phyloP scores from a whole-genome alignment of 1,140 invertebrate genomes.

The Drosophila rhopaloa region DNA sequence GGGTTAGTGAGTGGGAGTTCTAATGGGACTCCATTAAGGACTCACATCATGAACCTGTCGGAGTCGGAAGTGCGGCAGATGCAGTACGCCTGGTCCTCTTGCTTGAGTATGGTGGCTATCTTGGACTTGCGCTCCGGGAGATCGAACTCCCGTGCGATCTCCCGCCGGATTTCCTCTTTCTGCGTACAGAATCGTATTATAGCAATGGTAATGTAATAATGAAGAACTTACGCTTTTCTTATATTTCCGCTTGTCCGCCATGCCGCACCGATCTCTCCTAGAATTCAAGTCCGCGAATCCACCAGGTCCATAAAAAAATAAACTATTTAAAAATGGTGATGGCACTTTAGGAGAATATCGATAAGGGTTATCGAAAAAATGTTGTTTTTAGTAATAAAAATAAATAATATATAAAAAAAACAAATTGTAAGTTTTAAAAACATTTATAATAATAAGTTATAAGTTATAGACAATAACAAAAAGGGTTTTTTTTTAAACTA shows the following conservation, averaged over 20 bases:
- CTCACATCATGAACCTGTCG: constrained; percentile 97
- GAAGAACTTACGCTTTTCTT: constrained; percentile 67
- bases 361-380: not conserved
- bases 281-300: not conserved
- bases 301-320: not conserved
- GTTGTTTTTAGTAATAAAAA: too few relatives aligned
- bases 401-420: too few relatives aligned
- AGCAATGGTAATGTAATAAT: not conserved
- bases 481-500: too few relatives aligned
- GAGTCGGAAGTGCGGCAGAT: constrained; percentile 97
- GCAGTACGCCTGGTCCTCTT: constrained; percentile 96
- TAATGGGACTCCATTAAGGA: too few relatives aligned
- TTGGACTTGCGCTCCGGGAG: constrained; percentile 96
- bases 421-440: too few relatives aligned
- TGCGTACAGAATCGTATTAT: constrained; percentile 71
- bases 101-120: constrained; percentile 94
- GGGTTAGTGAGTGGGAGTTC: too few relatives aligned
- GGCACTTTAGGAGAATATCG: not conserved
- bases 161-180: constrained; percentile 95
- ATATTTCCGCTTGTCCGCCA: constrained; percentile 71
- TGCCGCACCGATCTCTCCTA: constrained; percentile 15
- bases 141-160: constrained; percentile 95
- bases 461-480: too few relatives aligned
- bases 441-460: too few relatives aligned
- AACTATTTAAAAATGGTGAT: constrained; percentile 1